Percentiles rank a stretch among this genome's conserved stretches.
Conservation (phyloP, 2,888 invertebrate genomes). For the Drosophila multiciliata region DNA sequence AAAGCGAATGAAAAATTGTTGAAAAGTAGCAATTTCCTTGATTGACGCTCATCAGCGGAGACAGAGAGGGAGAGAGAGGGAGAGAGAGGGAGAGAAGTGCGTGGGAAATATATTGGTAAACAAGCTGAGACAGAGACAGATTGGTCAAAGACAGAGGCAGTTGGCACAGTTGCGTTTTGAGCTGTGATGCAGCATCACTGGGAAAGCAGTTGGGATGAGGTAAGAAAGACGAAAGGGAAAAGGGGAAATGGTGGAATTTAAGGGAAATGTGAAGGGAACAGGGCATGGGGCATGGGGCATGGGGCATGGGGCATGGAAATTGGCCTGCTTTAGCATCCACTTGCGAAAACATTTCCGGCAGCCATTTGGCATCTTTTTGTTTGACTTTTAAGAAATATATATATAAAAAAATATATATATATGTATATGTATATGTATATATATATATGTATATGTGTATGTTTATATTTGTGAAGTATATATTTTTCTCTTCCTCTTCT, state of each 20-base stretch:
- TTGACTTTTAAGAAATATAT: conserved; percentile 45
- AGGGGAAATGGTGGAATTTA: background rate
- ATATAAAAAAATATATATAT: conserved; percentile 5
- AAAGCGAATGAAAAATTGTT: conserved; percentile 74
- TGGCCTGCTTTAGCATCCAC: conserved; percentile 55
- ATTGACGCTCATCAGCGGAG: conserved; percentile 73
- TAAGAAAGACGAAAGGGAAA: conserved; percentile 1
- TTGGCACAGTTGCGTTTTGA: conserved; percentile 39
- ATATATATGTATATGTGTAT: background rate
- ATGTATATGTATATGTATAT: background rate
- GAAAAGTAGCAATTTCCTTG: conserved; percentile 78
- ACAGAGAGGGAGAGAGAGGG: background rate
- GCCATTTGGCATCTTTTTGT: conserved; percentile 57
- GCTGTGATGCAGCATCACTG: conserved; percentile 45
- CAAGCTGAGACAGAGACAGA: conserved; percentile 42
- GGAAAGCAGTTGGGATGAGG: conserved; percentile 18
- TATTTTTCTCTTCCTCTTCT: background rate
- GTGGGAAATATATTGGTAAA: conserved; percentile 16
- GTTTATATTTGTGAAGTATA: background rate
- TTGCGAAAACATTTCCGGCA: conserved; percentile 70
- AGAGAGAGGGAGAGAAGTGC: conserved; percentile 1
- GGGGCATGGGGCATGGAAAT: conserved; percentile 30
- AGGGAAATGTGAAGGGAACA: background rate
- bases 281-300: too few species aligned
- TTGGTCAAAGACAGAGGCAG: conserved; percentile 23